Evolutionary conservation across 1,140 invertebrate species (phyloP).

Genomic region (Drosophila orena): DNA sequence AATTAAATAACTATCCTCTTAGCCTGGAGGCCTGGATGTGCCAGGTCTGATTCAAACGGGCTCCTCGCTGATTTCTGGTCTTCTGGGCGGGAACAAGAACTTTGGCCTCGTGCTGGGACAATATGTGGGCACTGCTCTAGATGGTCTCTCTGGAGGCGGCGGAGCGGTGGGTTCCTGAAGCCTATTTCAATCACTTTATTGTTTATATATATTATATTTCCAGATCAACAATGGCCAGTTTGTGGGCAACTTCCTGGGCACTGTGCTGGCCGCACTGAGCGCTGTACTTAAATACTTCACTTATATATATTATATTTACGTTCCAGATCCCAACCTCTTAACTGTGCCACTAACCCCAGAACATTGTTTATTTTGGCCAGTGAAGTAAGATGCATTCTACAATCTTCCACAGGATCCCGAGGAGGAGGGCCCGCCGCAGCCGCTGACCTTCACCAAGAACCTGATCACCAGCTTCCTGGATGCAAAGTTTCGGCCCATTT

Average conservation of each 20-base stretch:
- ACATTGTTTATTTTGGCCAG: background rate
- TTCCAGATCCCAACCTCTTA: background rate
- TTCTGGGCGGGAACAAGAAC: slow-evolving; percentile 85
- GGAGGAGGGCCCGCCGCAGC: slow-evolving; percentile 76
- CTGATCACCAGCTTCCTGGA: slow-evolving; percentile 71
- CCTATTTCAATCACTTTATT: background rate
- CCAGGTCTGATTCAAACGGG: slow-evolving; percentile 77
- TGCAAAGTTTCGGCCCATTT: slow-evolving; percentile 61
- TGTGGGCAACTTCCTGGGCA: slow-evolving; percentile 83
- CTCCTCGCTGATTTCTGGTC: slow-evolving; percentile 78
- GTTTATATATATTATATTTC: background rate
- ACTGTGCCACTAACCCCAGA: slow-evolving; percentile 54
- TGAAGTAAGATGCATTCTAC: background rate
- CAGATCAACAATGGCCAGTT: slow-evolving; percentile 84
- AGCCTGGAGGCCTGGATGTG: slow-evolving; percentile 85
- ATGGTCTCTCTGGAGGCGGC: slow-evolving; percentile 86
- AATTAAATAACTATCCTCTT: background rate
- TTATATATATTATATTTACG: background rate
- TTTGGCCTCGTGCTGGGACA: slow-evolving; percentile 85
- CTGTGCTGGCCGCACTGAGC: slow-evolving; percentile 79
- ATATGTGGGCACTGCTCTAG: slow-evolving; percentile 85
- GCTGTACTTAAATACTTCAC: slow-evolving; percentile 79
- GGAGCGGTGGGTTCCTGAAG: slow-evolving; percentile 84
- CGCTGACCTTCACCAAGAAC: slow-evolving; percentile 71
- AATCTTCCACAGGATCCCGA: slow-evolving; percentile 72